phyloP scores from a whole-genome alignment of 2,113 vertebrate species.

The Aphyosemion australe region DNA sequence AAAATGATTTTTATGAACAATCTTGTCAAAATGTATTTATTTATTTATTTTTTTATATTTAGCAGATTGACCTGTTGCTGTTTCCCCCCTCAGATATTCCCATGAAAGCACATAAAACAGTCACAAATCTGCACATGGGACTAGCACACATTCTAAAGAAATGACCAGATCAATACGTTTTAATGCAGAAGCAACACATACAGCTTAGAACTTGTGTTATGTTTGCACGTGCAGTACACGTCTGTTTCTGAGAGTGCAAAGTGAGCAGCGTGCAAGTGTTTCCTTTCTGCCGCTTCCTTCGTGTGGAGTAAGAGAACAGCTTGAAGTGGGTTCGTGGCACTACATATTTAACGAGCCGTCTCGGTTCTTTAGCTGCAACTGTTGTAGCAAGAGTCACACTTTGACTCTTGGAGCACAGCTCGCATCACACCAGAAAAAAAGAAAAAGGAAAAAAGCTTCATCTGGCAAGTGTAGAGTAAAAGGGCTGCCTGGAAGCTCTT shows the following conservation, averaged over 20 bases:
- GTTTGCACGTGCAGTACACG: slow-evolving; percentile 18
- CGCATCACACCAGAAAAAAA: slow-evolving; percentile 26
- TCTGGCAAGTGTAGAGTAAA: slow-evolving; percentile 40
- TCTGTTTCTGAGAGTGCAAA: slow-evolving; percentile 22
- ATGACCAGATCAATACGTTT: slow-evolving; percentile 48
- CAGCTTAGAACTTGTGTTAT: slow-evolving; percentile 35
- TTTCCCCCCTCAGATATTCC: background rate
- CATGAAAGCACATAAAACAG: slow-evolving; percentile 24
- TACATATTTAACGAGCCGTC: slow-evolving; percentile 65
- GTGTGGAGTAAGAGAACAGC: slow-evolving; percentile 45
- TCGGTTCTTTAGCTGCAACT: slow-evolving; percentile 43
- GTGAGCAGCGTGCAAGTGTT: slow-evolving; percentile 33
- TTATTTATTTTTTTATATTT: no score
- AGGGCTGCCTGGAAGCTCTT: slow-evolving; percentile 29
- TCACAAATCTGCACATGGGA: slow-evolving; percentile 27
- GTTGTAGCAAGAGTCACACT: slow-evolving; percentile 39
- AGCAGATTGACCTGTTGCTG: no score
- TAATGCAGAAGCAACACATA: slow-evolving; percentile 32
- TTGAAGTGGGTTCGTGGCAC: slow-evolving; percentile 56
- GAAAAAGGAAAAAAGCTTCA: slow-evolving; percentile 20
- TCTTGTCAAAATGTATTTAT: no score
- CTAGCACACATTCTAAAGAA: slow-evolving; percentile 48
- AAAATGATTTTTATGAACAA: no score
- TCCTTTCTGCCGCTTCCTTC: slow-evolving; percentile 20
- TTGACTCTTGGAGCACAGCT: slow-evolving; percentile 51